phyloP scores from a whole-genome alignment of 2,113 vertebrate species.

The Dicaeum eximium region DNA sequence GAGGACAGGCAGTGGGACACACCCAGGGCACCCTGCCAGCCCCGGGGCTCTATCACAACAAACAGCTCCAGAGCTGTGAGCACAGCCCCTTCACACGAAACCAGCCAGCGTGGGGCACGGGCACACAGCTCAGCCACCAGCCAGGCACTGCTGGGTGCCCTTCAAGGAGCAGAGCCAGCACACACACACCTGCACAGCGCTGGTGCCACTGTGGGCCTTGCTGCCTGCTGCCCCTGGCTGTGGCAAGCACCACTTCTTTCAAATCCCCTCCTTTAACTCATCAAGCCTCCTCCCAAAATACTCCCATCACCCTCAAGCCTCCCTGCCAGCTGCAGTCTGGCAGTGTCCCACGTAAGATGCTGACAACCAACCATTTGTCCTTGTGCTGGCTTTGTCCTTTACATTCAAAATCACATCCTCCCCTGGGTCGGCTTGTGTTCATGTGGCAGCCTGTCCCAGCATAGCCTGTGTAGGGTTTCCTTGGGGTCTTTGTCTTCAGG shows the following conservation, averaged over 20 bases:
- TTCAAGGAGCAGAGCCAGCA: neutral
- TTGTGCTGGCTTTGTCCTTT: neutral
- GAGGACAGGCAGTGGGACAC: neutral
- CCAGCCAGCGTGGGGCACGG: rapidly evolving
- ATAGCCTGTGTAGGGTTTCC: neutral
- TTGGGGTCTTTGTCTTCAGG: neutral
- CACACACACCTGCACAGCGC: rapidly evolving
- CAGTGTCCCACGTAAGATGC: neutral
- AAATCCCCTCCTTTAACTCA: neutral
- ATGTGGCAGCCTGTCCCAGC: neutral
- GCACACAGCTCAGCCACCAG: neutral
- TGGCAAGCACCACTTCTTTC: neutral
- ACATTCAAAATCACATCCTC: neutral
- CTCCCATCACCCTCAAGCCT: neutral
- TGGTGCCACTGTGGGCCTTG: neutral
- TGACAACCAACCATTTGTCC: neutral
- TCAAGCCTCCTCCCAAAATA: neutral
- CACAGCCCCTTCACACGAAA: rapidly evolving
- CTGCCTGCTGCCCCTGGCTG: neutral
- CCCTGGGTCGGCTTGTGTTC: rapidly evolving
- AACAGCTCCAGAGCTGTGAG: neutral
- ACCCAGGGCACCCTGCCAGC: conserved; percentile 30
- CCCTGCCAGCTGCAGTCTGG: neutral
- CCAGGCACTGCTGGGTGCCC: neutral
- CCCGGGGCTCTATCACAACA: neutral